Base-by-base conservation (phyloP, 2,113 vertebrate species). In the Phalacrocorax carbo region DNA sequence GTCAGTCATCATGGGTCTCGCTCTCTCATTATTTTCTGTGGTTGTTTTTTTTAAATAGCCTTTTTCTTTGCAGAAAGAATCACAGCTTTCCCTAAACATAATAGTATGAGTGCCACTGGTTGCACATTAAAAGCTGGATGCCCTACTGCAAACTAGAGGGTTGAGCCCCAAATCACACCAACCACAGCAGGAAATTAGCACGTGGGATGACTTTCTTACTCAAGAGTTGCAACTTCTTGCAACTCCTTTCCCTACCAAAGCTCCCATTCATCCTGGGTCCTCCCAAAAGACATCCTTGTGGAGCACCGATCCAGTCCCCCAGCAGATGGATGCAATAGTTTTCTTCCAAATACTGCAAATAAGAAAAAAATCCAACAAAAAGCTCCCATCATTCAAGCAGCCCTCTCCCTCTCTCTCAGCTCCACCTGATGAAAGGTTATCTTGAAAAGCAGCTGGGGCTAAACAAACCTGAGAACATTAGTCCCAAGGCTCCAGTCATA, bases 401-500 rank as follows among this genome's bases (percentile, higher is more conserved):
- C 27, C 51, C 19, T 52, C 49, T 82, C 69, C 80, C 77, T 61
- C 87, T 91, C 94, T 96, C 95, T 32, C 36, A 38, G 61, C 42
- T 85, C 48, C 42, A 52, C 13, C 60, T 51, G 32, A 61, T 15
- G 83, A 97, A 95, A 96, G 81, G n/a, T 92, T 94, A 88, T 92
- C 57, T 91, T 84, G 82, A 95, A 96, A 94, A 95, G 78, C 15
- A 13, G 78, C 94, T 93, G 94, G 82, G 86, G 88, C 79, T 91
- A 91, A 95, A 97, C 91, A 96, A 90, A 93, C 60, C 82, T 76
- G 61, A 97, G 86, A 92, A 91, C 82, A 81, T 94, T 94, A 96
- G 91, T 96, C 97, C 94, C 88, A 94, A 94, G 71, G 52, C 79
- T 94, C 77, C 15, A 12, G 48, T 81, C 90, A 44, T 95, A 93